Evolutionary conservation across 1,140 invertebrate genomes (phyloP), one percentile per base, ranked within the genome.

Genomic region (Apocrypta bakeri): DNA sequence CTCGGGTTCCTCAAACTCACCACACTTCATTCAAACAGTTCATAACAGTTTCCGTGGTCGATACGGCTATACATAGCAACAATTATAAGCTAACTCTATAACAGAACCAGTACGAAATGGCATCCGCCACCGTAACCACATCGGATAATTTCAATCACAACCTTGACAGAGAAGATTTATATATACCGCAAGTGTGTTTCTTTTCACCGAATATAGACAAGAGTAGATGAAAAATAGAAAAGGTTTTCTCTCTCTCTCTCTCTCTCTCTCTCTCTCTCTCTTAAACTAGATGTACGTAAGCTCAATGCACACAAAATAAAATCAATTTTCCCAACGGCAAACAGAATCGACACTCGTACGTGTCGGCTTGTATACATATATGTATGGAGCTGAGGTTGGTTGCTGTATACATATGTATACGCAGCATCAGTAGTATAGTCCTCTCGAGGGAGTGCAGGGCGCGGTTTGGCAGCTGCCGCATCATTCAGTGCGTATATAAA

Each of bases 401-500:
- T 21, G 48, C 33, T 9, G 33, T 37, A 37, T 37, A 37, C 9
- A 56, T 1, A 17, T 21, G 48, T 56, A 56, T 56, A 56, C 48
- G 48, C 48, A n/a, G 48, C 48, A 56, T 56, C 42, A 48, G 17
- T 17, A 56, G 48, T 7, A n/a, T n/a, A 56, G 48, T 56, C 48
- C n/a, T 56, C 48, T 17, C 17, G 48, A 21, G 48, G 4, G 48
- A n/a, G 48, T 56, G 17, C 21, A 21, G 48, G 48, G 48, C 48
- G 48, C 48, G 48, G 48, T 56, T 56, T 56, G 21, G 21, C 21
- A 56, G 48, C 48, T 56, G 48, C 48, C 25, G 64, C 25, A 17
- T 11, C 64, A 68, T 29, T 68, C 64, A 68, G n/a, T 4, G 64
- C n/a, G n/a, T n/a, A n/a, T n/a, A n/a, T 68, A 29, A 68, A 68